These are phyloP conservation scores for Callipepla squamata DNA, from an alignment of 2,113 vertebrate species.

Conservation along the genomic window DNA sequence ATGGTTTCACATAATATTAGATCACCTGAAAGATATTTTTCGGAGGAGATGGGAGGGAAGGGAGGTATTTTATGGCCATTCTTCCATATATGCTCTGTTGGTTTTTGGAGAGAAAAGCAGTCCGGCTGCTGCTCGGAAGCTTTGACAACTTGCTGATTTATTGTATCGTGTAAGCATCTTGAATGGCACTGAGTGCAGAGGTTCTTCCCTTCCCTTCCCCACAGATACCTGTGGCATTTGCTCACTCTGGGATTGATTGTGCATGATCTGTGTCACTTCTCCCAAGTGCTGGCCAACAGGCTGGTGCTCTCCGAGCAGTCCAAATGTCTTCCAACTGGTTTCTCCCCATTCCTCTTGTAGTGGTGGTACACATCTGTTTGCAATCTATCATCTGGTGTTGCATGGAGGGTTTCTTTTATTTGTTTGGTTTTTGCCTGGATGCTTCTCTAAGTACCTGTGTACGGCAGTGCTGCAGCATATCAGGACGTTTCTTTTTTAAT, in stretches of 20 bases:
- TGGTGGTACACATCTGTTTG: conserved; percentile 52
- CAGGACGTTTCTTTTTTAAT: neutral
- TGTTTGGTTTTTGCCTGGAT: neutral
- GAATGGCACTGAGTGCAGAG: neutral
- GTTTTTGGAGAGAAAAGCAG: conserved; percentile 41
- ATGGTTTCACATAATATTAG: conserved; percentile 72
- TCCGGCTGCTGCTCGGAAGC: conserved; percentile 26
- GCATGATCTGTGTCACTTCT: conserved; percentile 44
- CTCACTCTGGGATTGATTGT: conserved; percentile 31
- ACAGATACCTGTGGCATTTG: conserved; percentile 32
- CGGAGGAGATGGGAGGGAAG: conserved; percentile 29
- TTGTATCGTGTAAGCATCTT: neutral
- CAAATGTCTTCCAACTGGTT: conserved; percentile 53
- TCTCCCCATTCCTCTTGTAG: conserved; percentile 8
- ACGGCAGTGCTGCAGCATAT: conserved; percentile 14
- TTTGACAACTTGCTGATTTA: conserved; percentile 1
- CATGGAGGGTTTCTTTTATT: neutral
- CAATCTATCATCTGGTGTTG: conserved; percentile 25
- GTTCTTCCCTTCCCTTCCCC: conserved; percentile 25
- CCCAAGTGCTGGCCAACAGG: conserved; percentile 28
- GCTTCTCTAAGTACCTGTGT: neutral
- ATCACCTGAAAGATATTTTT: conserved; percentile 73
- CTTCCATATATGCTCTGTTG: conserved; percentile 35
- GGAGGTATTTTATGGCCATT: conserved; percentile 12
- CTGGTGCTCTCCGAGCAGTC: conserved; percentile 32